These are phyloP conservation scores for Hydraecia micacea DNA, from an alignment of 2,888 invertebrate genomes.

Conservation along the genomic window DNA sequence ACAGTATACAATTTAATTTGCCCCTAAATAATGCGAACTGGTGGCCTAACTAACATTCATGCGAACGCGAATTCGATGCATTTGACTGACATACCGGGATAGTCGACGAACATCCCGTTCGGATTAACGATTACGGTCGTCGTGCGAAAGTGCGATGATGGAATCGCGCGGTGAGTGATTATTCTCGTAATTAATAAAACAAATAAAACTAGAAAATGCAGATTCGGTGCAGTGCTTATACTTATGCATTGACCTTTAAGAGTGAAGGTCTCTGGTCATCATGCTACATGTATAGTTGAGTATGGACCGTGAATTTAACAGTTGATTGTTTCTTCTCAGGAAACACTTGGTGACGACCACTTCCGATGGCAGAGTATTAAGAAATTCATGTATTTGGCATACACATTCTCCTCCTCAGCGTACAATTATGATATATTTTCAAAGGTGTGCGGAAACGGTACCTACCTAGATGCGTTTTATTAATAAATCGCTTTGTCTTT, in stretches of 20 bases:
- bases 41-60: not conserved
- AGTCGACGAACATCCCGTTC: not conserved
- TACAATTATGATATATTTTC: constrained; percentile 79
- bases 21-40: not conserved
- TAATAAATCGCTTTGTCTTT: constrained; percentile 25
- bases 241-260: too few species aligned
- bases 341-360: constrained; percentile 59
- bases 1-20: not conserved
- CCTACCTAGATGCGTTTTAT: constrained; percentile 53
- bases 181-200: not conserved
- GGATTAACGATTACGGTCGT: not conserved
- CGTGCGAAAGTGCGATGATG: not conserved
- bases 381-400: constrained; percentile 75
- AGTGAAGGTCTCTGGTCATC: not conserved
- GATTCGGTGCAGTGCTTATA: not conserved
- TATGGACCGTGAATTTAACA: not conserved
- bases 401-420: constrained; percentile 69
- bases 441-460: constrained; percentile 69
- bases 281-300: too few species aligned
- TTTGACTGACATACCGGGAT: too few species aligned
- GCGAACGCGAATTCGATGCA: not conserved
- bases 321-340: constrained; percentile 56
- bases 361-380: constrained; percentile 78
- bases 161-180: not conserved
- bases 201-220: not conserved